Evolutionary conservation across 2,113 vertebrate species (phyloP).

Genomic region (Seriola dumerili): DNA sequence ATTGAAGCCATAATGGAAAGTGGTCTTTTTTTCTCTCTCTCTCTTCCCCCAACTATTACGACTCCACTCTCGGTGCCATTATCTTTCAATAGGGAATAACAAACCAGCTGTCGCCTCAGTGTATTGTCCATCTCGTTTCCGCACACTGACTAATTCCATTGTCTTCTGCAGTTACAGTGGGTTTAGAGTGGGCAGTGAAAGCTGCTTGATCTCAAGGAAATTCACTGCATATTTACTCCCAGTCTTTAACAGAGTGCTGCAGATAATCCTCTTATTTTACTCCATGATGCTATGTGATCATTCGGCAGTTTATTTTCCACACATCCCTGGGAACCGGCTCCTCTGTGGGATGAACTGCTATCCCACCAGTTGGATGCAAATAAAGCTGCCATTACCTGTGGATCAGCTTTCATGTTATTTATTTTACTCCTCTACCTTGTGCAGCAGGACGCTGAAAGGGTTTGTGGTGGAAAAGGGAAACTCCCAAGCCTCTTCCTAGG

Average conservation of each 20-base stretch:
- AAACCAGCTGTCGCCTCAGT: constrained; percentile 32
- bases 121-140: constrained; percentile 43
- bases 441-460: neutral
- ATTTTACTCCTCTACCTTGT: neutral
- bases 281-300: constrained; percentile 33
- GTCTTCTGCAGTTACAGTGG: constrained; percentile 39
- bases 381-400: constrained; percentile 23
- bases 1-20: constrained; percentile 51
- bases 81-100: constrained; percentile 48
- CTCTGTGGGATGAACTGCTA: constrained; percentile 21
- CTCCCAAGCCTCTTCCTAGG: neutral
- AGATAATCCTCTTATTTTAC: constrained; percentile 58
- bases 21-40: neutral
- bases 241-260: constrained; percentile 30
- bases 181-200: constrained; percentile 41
- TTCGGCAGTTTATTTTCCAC: constrained; percentile 16
- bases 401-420: neutral
- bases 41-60: constrained; percentile 6
- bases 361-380: constrained; percentile 40
- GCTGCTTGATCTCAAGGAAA: constrained; percentile 52
- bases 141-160: constrained; percentile 56
- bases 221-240: constrained; percentile 27
- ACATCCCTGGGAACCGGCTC: neutral
- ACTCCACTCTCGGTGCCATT: constrained; percentile 21
- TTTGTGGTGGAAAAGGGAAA: neutral